A percentile compares a stretch with the other conserved stretches of the same genome.
These are phyloP conservation scores for Geotrupes spiniger DNA, from an alignment of 2,888 invertebrate genomes.

Conservation along the genomic window DNA sequence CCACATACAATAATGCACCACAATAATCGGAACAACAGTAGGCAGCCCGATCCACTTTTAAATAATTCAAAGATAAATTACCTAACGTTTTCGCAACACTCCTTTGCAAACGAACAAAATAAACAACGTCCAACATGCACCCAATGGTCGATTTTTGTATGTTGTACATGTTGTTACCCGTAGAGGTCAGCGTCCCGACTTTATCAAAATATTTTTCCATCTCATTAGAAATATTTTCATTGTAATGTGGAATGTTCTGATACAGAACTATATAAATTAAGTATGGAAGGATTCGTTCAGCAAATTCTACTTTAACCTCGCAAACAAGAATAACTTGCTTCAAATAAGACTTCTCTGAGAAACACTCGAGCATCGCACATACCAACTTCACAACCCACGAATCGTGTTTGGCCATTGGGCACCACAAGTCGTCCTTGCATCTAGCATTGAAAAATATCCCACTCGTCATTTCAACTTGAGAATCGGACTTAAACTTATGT, in stretches of 20 bases:
- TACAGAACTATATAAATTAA: slow-evolving; percentile 13
- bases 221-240: slow-evolving; percentile 49
- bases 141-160: slow-evolving; percentile 59
- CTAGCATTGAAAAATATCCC: slow-evolving; percentile 1
- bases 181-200: slow-evolving; percentile 54
- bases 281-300: slow-evolving; percentile 19
- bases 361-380: slow-evolving; percentile 52
- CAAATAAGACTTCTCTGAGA: slow-evolving; percentile 54
- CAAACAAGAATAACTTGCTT: slow-evolving; percentile 60
- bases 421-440: slow-evolving; percentile 17
- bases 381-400: slow-evolving; percentile 60
- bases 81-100: slow-evolving; percentile 10
- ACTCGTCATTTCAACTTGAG: neutral
- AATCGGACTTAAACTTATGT: neutral
- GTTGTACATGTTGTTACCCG: slow-evolving; percentile 30
- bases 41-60: slow-evolving; percentile 74
- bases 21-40: slow-evolving; percentile 71
- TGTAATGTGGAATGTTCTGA: slow-evolving; percentile 38
- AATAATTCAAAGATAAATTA: slow-evolving; percentile 65
- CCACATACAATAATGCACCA: slow-evolving; percentile 71
- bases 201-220: slow-evolving; percentile 59
- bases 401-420: slow-evolving; percentile 39
- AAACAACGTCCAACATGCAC: slow-evolving; percentile 67
- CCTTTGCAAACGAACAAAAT: slow-evolving; percentile 61
- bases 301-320: slow-evolving; percentile 53